phyloP scores from a whole-genome alignment of 2,113 vertebrate species.

The Brachypodius melanocephalos region DNA sequence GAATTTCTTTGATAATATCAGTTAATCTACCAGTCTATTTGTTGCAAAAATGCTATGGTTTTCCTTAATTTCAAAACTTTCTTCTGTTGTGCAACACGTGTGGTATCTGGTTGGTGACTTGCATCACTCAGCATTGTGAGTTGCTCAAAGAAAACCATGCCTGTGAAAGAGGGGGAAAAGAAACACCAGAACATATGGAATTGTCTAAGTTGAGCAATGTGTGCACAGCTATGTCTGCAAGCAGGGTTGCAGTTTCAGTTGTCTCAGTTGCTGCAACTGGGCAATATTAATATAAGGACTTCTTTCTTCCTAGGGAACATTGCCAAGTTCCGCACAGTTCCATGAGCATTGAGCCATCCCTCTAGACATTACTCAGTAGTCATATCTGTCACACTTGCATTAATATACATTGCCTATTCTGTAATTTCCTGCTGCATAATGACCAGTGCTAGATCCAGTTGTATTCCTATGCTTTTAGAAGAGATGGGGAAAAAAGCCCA shows the following conservation, averaged over 20 bases:
- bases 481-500: background rate
- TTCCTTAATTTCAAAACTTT: background rate
- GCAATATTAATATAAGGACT: slow-evolving; percentile 26
- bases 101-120: background rate
- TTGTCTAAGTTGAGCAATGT: background rate
- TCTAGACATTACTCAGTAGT: background rate
- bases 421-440: background rate
- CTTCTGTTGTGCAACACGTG: background rate
- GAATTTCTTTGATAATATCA: background rate
- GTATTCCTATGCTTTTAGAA: background rate
- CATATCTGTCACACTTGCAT: background rate
- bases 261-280: background rate
- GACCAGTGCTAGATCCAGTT: background rate
- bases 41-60: background rate
- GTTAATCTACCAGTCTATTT: background rate
- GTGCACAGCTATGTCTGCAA: background rate
- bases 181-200: background rate
- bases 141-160: background rate
- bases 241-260: background rate
- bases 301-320: background rate
- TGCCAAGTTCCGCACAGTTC: slow-evolving; percentile 26
- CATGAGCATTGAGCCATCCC: background rate
- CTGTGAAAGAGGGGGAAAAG: background rate
- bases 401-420: background rate
- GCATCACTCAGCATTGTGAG: background rate